A percentile compares a stretch with the other conserved stretches of the same genome.
phyloP scores from a whole-genome alignment of 2,113 vertebrate genomes.

The Tichodroma muraria region DNA sequence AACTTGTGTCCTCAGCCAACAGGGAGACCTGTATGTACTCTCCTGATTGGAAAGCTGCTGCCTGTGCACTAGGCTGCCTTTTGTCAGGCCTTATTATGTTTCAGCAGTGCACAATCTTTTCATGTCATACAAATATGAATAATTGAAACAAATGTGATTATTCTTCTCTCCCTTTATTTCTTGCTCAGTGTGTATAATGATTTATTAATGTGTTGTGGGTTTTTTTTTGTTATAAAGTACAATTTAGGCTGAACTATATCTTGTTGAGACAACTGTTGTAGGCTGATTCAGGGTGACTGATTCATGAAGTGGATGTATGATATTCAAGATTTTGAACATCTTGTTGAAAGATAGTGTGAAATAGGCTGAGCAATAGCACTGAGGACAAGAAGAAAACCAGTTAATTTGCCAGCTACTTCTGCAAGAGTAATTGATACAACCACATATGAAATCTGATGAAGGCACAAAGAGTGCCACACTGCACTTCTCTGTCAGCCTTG shows the following conservation, averaged over 20 bases:
- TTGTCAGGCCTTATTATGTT: background rate
- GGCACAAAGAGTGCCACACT: background rate
- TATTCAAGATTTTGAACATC: background rate
- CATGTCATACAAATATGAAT: slow-evolving; percentile 40
- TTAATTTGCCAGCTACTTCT: background rate
- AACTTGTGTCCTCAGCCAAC: background rate
- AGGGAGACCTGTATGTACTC: background rate
- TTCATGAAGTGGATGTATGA: background rate
- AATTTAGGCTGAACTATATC: background rate
- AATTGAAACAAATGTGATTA: slow-evolving; percentile 33
- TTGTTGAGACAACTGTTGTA: background rate
- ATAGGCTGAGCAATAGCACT: background rate
- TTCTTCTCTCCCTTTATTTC: slow-evolving; percentile 17
- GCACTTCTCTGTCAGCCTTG: background rate
- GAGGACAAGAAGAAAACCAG: background rate
- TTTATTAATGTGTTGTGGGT: slow-evolving; percentile 33
- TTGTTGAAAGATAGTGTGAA: background rate
- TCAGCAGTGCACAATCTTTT: background rate
- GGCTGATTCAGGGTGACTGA: background rate
- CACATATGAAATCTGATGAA: background rate
- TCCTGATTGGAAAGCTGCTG: background rate
- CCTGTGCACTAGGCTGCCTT: background rate
- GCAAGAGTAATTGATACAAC: background rate
- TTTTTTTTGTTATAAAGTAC: slow-evolving; percentile 20
- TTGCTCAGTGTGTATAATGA: background rate